Evolutionary conservation across 2,113 vertebrate species (phyloP), one percentile per base, ranked within the genome.

Genomic region (Sander lucioperca): DNA sequence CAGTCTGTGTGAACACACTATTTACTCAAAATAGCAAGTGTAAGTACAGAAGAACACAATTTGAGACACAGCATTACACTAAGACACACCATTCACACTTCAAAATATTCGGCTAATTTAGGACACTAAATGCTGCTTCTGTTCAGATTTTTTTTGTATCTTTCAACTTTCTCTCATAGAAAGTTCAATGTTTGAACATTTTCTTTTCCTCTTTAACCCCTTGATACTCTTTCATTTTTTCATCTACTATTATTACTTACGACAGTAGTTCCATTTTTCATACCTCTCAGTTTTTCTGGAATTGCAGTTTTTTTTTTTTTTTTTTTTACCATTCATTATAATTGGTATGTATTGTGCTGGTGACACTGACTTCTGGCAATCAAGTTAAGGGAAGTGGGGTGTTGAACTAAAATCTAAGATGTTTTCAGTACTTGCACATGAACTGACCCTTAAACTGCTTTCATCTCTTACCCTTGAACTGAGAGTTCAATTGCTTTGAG

Each of bases 241-340:
- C 10, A 8, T 7, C 16, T 47, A n/a, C 43, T 25, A 1, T 51
- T 64, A n/a, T 16, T 43, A 36, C 36, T 56, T 0, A 21, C 25
- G 6, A n/a, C 54, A n/a, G 53, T n/a, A 10, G 16, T 75, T 77
- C 30, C 12, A 4, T 13, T 57, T 67, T 56, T 74, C 19, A 83
- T 50, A 79, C 21, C 21, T 63, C 15, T 23, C n/a, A 15, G 4
- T 43, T 70, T 65, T 45, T 59, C 25, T 71, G n/a, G 4, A 70
- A 48, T 62, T 14, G 14, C 63, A 48, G 27, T 48, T 12, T 16
- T 39, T 39, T 39, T 39, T 47, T 74, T 9, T 61, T 27, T 73
- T 68, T 59, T 78, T n/a, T n/a, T n/a, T n/a, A n/a, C n/a, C 8
- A 58, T 45, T 63, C 15, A 61, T 43, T 13, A 6, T 30, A 9